A percentile compares a stretch with the other conserved stretches of the same genome.
Evolutionary conservation across 2,113 vertebrate genomes (phyloP).

Genomic region (Lynx canadensis): DNA sequence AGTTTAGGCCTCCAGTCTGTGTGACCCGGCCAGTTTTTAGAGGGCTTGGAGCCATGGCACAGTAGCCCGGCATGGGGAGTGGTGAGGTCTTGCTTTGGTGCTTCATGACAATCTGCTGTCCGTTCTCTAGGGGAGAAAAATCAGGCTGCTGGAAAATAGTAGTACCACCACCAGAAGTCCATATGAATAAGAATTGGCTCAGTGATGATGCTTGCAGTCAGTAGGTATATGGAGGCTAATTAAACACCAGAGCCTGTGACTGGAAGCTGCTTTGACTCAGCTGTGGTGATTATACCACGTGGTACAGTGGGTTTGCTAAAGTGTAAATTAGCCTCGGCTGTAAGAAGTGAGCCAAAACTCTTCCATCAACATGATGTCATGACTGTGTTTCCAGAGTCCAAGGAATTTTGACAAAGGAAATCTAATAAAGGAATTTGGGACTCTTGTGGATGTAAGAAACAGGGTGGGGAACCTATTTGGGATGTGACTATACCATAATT

Average conservation of each 20-base stretch:
- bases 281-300: not conserved
- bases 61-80: not conserved
- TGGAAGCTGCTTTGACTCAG: not conserved
- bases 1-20: not conserved
- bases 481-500: not conserved
- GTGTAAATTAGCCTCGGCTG: slow-evolving; percentile 4
- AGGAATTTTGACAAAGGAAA: not conserved
- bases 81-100: slow-evolving; percentile 31
- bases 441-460: not conserved
- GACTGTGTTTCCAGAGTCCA: not conserved
- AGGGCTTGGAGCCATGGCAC: not conserved
- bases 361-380: not conserved
- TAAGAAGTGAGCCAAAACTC: not conserved
- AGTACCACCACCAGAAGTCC: not conserved
- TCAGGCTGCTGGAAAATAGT: slow-evolving; percentile 37
- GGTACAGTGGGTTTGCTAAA: not conserved
- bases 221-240: slow-evolving; percentile 58
- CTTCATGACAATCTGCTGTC: slow-evolving; percentile 65
- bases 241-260: slow-evolving; percentile 23
- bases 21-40: not conserved
- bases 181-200: not conserved
- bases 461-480: not conserved
- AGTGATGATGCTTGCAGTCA: not conserved
- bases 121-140: slow-evolving; percentile 55
- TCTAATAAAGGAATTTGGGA: not conserved